Conservation (phyloP, 1,140 invertebrate genomes). For the Drosophila sechellia region DNA sequence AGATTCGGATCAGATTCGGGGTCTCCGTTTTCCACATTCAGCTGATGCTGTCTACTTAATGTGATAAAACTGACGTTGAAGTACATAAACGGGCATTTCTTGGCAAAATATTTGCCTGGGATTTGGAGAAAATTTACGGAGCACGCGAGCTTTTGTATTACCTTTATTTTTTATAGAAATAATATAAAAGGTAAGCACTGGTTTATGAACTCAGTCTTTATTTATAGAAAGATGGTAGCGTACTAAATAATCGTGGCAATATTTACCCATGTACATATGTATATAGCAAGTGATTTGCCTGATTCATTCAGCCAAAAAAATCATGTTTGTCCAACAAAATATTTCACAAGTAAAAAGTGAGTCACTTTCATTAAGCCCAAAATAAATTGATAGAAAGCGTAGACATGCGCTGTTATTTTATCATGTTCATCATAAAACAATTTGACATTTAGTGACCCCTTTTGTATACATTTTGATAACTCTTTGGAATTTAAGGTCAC, state of each 20-base stretch:
- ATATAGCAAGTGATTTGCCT: conserved; percentile 6
- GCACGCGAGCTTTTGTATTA: conserved; percentile 37
- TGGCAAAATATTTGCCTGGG: conserved; percentile 43
- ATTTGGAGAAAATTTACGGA: conserved; percentile 29
- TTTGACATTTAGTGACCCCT: neutral
- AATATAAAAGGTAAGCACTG: conserved; percentile 17
- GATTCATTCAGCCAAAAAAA: conserved; percentile 20
- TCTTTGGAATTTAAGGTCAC: too few species aligned
- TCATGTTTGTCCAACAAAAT: conserved; percentile 1
- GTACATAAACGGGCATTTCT: conserved; percentile 45
- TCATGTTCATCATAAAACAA: neutral
- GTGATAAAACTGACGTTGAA: conserved; percentile 47
- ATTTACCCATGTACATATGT: conserved; percentile 4
- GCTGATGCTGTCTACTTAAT: conserved; percentile 35
- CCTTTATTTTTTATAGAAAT: conserved; percentile 8
- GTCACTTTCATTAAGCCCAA: conserved; percentile 19
- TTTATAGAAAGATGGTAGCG: neutral
- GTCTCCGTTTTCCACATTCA: conserved; percentile 15
- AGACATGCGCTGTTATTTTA: neutral
- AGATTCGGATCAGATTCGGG: neutral
- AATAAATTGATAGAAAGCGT: conserved; percentile 1
- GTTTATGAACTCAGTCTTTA: conserved; percentile 7
- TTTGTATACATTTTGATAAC: neutral
- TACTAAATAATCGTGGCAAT: conserved; percentile 6
- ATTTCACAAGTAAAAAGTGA: conserved; percentile 9